Evolutionary conservation across 2,888 invertebrate species (phyloP).

Genomic region (Macropis europaea): DNA sequence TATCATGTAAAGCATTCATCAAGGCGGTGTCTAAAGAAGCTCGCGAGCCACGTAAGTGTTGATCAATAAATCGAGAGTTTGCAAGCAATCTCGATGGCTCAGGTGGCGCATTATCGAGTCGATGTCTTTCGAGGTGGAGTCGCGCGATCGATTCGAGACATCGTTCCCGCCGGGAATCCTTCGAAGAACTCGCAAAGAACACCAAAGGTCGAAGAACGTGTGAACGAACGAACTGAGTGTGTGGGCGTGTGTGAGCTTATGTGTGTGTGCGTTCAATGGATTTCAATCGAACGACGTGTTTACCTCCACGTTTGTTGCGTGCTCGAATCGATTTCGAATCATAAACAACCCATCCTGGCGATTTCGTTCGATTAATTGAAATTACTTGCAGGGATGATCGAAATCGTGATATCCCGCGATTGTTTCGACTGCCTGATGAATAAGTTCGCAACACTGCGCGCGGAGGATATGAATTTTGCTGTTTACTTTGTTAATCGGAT

Average conservation of each 20-base stretch:
- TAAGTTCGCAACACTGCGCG: background rate
- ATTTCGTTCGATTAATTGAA: slow-evolving; percentile 51
- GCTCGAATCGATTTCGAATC: slow-evolving; percentile 57
- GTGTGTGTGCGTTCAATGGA: no score
- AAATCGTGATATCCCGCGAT: slow-evolving; percentile 6
- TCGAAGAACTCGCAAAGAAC: background rate
- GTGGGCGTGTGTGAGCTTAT: no score
- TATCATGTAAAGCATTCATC: background rate
- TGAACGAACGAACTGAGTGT: no score
- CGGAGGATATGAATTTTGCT: no score
- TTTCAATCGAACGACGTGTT: slow-evolving; percentile 58
- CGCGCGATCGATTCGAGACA: slow-evolving; percentile 9
- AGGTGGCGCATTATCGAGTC: slow-evolving; percentile 25
- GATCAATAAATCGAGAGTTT: slow-evolving; percentile 3
- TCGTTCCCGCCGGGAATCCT: background rate
- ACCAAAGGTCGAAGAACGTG: no score
- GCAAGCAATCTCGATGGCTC: slow-evolving; percentile 10
- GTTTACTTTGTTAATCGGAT: no score
- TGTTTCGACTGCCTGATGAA: background rate
- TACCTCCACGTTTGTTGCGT: slow-evolving; percentile 33
- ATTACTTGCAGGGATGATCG: slow-evolving; percentile 15
- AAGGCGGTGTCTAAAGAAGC: background rate
- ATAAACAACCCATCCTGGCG: slow-evolving; percentile 44
- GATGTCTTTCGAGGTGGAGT: slow-evolving; percentile 1
- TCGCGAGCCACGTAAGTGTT: slow-evolving; percentile 9